Percentiles rank a stretch among this genome's conserved stretches.
Evolutionary conservation across 2,888 invertebrate species (phyloP).

Genomic region (Andricus quercusramuli): DNA sequence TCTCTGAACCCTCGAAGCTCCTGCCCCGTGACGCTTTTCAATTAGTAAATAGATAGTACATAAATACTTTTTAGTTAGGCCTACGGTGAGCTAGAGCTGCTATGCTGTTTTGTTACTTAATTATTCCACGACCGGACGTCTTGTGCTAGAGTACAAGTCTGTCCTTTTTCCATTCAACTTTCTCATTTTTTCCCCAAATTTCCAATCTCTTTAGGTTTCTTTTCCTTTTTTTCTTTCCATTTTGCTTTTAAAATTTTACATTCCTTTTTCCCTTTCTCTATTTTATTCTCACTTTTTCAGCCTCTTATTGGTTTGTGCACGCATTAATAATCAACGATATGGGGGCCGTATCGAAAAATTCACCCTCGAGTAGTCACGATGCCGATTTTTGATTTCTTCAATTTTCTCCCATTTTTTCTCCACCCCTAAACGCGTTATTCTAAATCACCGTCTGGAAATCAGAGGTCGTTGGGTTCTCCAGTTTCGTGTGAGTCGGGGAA

Average conservation of each 20-base stretch:
- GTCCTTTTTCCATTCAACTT: constrained; percentile 40
- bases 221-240: constrained; percentile 26
- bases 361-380: background rate
- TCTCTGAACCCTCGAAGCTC: constrained; percentile 52
- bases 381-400: constrained; percentile 45
- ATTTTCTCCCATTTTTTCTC: background rate
- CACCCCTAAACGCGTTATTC: constrained; percentile 4
- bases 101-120: constrained; percentile 45
- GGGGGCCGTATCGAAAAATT: constrained; percentile 38
- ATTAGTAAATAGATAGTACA: constrained; percentile 73
- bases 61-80: constrained; percentile 76
- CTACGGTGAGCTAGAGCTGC: constrained; percentile 76
- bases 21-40: constrained; percentile 64
- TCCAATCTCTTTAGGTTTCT: constrained; percentile 8
- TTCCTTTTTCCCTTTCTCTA: constrained; percentile 44
- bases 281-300: constrained; percentile 7
- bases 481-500: constrained; percentile 43
- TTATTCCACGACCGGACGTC: constrained; percentile 39
- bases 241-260: background rate
- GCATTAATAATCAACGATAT: constrained; percentile 38
- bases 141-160: constrained; percentile 43
- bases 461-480: constrained; percentile 23
- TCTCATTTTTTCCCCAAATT: constrained; percentile 37
- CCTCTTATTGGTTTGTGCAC: constrained; percentile 30
- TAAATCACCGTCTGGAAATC: constrained; percentile 13